These are phyloP conservation scores for Euproctis similis DNA, from an alignment of 2,888 invertebrate species.

Conservation along the genomic window DNA sequence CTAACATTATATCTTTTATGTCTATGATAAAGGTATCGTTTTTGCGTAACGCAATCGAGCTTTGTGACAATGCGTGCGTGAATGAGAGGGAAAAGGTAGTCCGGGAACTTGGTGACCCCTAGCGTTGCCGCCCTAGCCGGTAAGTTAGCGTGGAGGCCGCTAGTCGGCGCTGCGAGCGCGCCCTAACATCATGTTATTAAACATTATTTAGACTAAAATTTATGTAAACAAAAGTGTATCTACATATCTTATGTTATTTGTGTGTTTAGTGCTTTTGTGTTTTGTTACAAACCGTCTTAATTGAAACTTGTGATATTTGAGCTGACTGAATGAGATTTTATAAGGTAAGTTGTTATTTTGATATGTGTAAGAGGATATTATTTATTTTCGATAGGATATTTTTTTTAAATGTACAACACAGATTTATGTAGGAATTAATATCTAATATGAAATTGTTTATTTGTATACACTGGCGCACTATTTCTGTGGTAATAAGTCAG, in stretches of 20 bases:
- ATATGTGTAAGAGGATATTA: no score
- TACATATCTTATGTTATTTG: no score
- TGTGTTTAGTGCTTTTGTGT: slow-evolving; percentile 35
- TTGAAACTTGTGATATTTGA: slow-evolving; percentile 11
- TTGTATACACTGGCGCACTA: no score
- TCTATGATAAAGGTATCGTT: slow-evolving; percentile 70
- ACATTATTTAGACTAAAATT: slow-evolving; percentile 47
- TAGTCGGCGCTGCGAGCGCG: slow-evolving; percentile 69
- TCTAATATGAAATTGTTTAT: no score
- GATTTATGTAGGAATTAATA: no score
- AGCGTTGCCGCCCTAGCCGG: slow-evolving; percentile 46
- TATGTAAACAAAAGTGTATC: slow-evolving; percentile 66
- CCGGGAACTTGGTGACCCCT: slow-evolving; percentile 37
- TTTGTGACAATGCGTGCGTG: slow-evolving; percentile 49
- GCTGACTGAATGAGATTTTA: slow-evolving; percentile 6
- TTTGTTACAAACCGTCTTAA: slow-evolving; percentile 12
- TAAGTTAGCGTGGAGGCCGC: slow-evolving; percentile 48
- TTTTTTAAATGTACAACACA: no score
- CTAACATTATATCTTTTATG: slow-evolving; percentile 58
- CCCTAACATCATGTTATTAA: slow-evolving; percentile 55
- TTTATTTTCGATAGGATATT: no score
- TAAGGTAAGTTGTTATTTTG: slow-evolving; percentile 19
- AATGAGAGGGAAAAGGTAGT: slow-evolving; percentile 40
- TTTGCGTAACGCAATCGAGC: slow-evolving; percentile 54
- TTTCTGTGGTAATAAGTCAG: no score